A percentile compares a stretch with the other conserved stretches of the same genome.
Conservation (phyloP, 2,113 vertebrate genomes). For the Hypanus sabinus region DNA sequence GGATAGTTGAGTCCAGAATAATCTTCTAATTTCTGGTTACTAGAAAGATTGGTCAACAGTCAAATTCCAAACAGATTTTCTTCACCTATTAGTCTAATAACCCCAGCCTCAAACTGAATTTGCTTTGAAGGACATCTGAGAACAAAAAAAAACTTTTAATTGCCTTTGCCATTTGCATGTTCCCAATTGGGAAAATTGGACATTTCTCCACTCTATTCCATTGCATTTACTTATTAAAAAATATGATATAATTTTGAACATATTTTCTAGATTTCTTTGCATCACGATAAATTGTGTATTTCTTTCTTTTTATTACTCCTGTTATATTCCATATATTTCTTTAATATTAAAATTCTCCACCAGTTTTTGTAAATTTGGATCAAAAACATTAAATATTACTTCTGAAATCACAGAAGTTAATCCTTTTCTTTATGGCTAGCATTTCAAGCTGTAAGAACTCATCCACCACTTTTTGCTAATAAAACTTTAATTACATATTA, state of each 20-base stretch:
- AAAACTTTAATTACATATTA: background rate
- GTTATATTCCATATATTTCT: background rate
- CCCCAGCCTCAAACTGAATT: background rate
- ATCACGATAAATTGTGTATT: background rate
- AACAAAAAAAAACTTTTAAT: background rate
- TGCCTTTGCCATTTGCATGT: background rate
- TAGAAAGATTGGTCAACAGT: background rate
- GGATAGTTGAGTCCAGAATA: background rate
- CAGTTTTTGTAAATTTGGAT: background rate
- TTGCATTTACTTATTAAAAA: background rate
- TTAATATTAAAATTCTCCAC: background rate
- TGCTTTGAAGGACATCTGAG: background rate
- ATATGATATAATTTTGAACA: background rate
- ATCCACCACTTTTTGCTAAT: background rate
- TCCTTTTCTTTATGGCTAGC: background rate
- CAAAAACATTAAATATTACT: background rate
- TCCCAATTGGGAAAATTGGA: background rate
- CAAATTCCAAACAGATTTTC: background rate
- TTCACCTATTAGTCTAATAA: background rate
- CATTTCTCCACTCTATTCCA: background rate
- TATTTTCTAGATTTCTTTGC: background rate
- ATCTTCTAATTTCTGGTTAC: background rate
- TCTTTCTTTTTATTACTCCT: background rate
- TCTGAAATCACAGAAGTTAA: background rate
- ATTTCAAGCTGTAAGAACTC: background rate